Percentiles rank a stretch among this genome's conserved stretches.
phyloP scores from a whole-genome alignment of 1,140 invertebrate genomes.

The Pseudachorutes palmiensis region DNA sequence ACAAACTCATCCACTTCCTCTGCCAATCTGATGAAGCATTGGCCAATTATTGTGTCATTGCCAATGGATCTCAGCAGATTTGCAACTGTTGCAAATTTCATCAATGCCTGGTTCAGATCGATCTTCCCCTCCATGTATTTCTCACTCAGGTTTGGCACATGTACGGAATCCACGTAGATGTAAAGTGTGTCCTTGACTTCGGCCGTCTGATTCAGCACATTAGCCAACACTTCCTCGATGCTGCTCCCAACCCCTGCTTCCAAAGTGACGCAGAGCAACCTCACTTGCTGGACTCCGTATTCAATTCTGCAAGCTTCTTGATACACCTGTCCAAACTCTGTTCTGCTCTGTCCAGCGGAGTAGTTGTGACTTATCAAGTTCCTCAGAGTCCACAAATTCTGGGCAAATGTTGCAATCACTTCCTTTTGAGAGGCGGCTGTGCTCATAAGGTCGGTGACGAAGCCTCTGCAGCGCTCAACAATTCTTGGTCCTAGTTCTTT shows the following conservation, averaged over 20 bases:
- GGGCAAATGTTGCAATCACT: constrained; percentile 22
- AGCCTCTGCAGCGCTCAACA: constrained; percentile 76
- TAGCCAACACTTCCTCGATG: not conserved
- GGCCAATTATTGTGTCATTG: not conserved
- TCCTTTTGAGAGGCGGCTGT: constrained; percentile 14
- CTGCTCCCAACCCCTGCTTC: not conserved
- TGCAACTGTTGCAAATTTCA: not conserved
- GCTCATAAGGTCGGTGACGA: constrained; percentile 56
- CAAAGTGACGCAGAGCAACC: constrained; percentile 13
- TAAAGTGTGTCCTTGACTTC: constrained; percentile 8
- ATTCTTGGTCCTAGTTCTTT: constrained; percentile 70
- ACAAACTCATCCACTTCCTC: not conserved
- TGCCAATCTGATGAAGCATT: not conserved
- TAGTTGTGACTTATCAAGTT: constrained; percentile 1
- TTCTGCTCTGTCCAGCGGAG: not conserved
- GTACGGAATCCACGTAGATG: not conserved
- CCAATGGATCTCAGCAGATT: not conserved
- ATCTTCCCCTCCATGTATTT: not conserved
- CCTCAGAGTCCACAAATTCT: constrained; percentile 26
- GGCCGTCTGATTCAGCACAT: not conserved
- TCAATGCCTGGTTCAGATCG: not conserved
- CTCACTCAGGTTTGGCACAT: not conserved
- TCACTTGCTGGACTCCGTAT: constrained; percentile 16
- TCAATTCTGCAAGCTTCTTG: constrained; percentile 19
- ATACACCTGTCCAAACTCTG: constrained; percentile 11